phyloP scores from a whole-genome alignment of 2,113 vertebrate species.

The Hystrix cristata region DNA sequence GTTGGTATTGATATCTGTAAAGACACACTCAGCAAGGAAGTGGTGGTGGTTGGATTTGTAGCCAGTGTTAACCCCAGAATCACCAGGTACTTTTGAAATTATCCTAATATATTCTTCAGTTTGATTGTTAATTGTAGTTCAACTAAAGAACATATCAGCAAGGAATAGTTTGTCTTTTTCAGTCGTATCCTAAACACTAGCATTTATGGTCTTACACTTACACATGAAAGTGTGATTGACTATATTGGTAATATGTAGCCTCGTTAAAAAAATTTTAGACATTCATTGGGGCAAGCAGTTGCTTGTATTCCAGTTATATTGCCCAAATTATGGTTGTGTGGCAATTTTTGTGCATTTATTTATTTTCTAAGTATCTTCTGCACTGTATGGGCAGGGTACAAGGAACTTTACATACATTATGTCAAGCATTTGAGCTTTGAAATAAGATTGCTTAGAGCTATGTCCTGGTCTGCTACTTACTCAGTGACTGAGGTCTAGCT shows the following conservation, averaged over 20 bases:
- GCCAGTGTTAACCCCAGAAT: slow-evolving; percentile 84
- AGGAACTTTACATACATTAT: neutral
- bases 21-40: slow-evolving; percentile 75
- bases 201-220: neutral
- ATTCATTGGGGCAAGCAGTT: neutral
- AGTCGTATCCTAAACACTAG: neutral
- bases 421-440: neutral
- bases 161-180: neutral
- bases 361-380: neutral
- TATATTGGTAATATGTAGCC: neutral
- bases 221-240: neutral
- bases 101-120: neutral
- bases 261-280: slow-evolving; percentile 7
- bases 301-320: neutral
- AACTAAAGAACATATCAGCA: neutral
- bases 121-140: neutral
- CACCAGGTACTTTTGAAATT: slow-evolving; percentile 84
- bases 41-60: slow-evolving; percentile 83
- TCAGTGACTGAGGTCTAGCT: neutral
- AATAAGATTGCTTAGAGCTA: neutral
- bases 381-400: neutral
- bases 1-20: slow-evolving; percentile 81
- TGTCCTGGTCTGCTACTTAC: neutral
- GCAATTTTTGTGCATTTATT: neutral
- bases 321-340: neutral